Base-by-base conservation (phyloP, 2,888 invertebrate genomes). In the Drosophila cognata region DNA sequence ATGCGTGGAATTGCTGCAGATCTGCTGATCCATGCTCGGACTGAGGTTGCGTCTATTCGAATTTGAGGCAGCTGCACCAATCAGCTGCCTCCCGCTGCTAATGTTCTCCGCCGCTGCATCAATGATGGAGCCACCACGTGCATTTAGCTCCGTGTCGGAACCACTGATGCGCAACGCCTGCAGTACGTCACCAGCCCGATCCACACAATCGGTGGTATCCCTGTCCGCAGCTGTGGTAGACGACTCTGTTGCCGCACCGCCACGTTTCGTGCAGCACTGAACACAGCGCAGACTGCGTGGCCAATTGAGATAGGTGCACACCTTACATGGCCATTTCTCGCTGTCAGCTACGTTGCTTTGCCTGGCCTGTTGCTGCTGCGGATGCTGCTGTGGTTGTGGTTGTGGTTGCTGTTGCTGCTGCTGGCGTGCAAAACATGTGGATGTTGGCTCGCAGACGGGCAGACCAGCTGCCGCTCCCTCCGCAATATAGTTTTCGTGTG, bases 241-340 rank as follows among this genome's bases (percentile, higher is more conserved):
- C 10, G 29, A 25, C 29, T 83, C 71, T 48, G 71, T 71, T 13
- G 73, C 61, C 1, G 77, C 80, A 18, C 71, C 74, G 29, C 83
- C 86, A 25, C 91, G 91, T 76, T 92, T 93, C 7, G 92, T 91
- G 58, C 91, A 91, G 66, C 93, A 93, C 66, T 93, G 93, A 7
- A 92, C 88, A 71, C 93, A 93, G 3, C 92, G 92, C 82, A 94
- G 93, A 58, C 96, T 94, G 72, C 95, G 95, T 62, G 95, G 95
- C 94, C 95, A 95, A 92, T 97, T 97, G 57, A 95, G 93, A 93
- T 95, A 96, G 59, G 96, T 96, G 93, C 97, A 97, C 82, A 94
- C 94, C 81, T 95, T 95, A 91, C 97, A 97, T 36, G 94, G 91
- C 95, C 95, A 95, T 90, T 94, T 95, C 48, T 81, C 84, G 13